These are phyloP conservation scores for Nothoprocta perdicaria DNA, from an alignment of 2,113 vertebrate species.

Conservation along the genomic window DNA sequence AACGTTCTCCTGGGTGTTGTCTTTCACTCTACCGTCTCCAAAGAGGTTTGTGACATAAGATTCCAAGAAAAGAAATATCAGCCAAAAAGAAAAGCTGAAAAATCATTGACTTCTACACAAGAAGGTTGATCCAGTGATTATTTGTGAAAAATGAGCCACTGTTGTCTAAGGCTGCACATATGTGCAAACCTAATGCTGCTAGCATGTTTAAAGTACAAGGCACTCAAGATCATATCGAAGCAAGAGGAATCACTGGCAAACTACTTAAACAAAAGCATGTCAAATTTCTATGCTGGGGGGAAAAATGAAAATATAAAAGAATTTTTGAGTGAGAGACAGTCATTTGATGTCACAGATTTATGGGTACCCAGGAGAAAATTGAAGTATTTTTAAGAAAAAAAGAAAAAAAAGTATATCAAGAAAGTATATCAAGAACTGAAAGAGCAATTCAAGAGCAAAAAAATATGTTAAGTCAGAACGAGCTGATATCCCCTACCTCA, in stretches of 20 bases:
- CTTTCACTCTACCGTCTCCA: not conserved
- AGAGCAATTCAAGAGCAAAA: too few relatives aligned
- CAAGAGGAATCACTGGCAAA: not conserved
- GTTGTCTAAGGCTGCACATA: not conserved
- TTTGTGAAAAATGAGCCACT: not conserved
- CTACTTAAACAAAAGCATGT: not conserved
- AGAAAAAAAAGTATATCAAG: too few relatives aligned
- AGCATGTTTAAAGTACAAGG: not conserved
- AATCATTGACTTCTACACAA: accelerated
- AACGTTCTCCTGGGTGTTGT: accelerated
- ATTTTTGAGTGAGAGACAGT: not conserved
- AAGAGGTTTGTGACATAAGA: not conserved
- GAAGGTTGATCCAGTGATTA: not conserved
- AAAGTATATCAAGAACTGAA: not conserved
- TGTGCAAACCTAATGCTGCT: accelerated
- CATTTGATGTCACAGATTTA: not conserved
- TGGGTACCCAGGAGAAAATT: not conserved
- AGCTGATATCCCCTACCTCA: not conserved
- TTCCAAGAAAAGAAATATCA: not conserved
- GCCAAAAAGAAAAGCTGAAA: not conserved
- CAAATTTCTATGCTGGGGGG: not conserved
- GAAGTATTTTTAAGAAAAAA: not conserved
- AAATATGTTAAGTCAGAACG: not conserved
- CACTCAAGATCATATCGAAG: not conserved
- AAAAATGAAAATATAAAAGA: not conserved